Evolutionary conservation across 2,888 invertebrate species (phyloP), one percentile per base, ranked within the genome.

Genomic region (Drosophila fungiperda): DNA sequence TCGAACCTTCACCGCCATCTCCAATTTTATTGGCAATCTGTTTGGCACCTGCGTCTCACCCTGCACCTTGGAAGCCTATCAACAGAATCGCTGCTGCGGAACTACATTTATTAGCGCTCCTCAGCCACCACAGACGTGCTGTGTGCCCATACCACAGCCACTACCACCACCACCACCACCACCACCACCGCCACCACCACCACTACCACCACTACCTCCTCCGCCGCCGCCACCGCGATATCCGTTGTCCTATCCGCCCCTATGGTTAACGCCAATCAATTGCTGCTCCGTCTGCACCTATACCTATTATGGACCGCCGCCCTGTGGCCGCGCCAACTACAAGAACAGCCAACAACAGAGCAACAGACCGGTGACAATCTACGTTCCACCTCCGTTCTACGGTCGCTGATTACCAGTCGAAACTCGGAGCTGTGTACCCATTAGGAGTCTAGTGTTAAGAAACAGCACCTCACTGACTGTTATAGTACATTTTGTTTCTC

Each of bases 281-380:
- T 92, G 92, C 66, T 91, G 91, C 72, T 85, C 73, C 2, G 64
- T 80, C 6, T 91, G 92, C 68, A 88, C 83, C 20, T 80, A 62
- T 5, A 87, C 83, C 32, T 87, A 85, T 69, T 91, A 83, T 57
- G 92, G 90, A 1, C 91, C 92, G 7, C 91, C 92, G 26, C 92
- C 91, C 0, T 92, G 91, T 42, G 71, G 80, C 26, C 84, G 81
- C 48, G 82, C 67, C 50, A 68, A 62, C 42, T 70, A 58, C 35
- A 59, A 62, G 23, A 63, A 36, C 29, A 61, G 68, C n/a, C n/a
- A 58, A 49, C 26, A 69, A 62, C 33, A 52, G 45, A 50, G 52
- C 38, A 58, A 33, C 36, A 67, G 42, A 20, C 78, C 65, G 11
- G 80, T 83, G 9, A 81, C 88, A 20, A 76, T 90, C 54, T 89